Evolutionary conservation across 2,797 vertebrate genomes (phyloP), one percentile per base, ranked within the genome.

Genomic region (Coracias cyanogaster): DNA sequence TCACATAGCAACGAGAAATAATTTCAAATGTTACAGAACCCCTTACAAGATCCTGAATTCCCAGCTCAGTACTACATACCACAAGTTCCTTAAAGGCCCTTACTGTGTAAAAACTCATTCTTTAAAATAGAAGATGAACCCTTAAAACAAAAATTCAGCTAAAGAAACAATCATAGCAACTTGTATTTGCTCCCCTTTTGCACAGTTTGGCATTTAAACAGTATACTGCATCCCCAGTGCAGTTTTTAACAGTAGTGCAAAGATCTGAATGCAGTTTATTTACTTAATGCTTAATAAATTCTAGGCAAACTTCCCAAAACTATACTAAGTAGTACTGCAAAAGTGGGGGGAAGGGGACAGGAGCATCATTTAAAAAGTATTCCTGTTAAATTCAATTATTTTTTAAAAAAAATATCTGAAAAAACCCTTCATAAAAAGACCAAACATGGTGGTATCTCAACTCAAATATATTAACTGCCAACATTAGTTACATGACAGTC

Each of bases 81-180:
- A 21, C 12, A 66, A 87, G 9, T 6, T 61, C 55, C 82, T 77
- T 60, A 49, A 45, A 73, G 39, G 48, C 22, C 52, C 26, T 41
- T 41, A 55, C 13, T 17, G n/a, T 82, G n/a, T 19, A 64, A 66
- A 88, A 90, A 3, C 4, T 54, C 24, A 28, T 62, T 52, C 13
- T 51, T 71, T 61, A 43, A 66, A 81, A 52, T 4, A 73, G 26
- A 60, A 65, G 11, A 48, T 17, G 16, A 65, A 46, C 7, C 1
- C 26, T 64, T 73, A 71, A 87, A 92, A 55, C 43, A 81, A 66
- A 89, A 80, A 55, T 46, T 57, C 17, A 71, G 29, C 18, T 66
- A 16, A 73, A 73, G 45, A 82, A 82, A 57, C 16, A 49, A 39
- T 8, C 13, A 55, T 0, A 79, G 66, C 13, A 84, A 46, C 39